Evolutionary conservation across 2,888 invertebrate species (phyloP).

Genomic region (Hetaerina titia): DNA sequence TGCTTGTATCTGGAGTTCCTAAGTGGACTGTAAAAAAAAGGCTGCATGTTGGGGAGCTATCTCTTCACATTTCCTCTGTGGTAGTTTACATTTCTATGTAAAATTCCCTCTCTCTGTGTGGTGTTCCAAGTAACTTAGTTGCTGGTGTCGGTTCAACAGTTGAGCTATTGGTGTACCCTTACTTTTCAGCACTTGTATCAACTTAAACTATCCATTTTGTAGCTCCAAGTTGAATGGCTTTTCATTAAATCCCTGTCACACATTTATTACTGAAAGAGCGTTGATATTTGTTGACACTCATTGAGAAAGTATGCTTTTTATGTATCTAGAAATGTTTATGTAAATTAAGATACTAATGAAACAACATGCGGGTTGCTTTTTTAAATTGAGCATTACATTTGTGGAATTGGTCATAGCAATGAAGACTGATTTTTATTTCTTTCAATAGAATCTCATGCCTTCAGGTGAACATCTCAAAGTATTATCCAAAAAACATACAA

Average conservation of each 20-base stretch:
- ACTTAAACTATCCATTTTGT: background rate
- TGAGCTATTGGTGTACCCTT: conserved; percentile 9
- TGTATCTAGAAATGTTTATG: background rate
- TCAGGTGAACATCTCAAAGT: background rate
- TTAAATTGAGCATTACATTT: too few species aligned
- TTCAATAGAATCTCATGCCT: background rate
- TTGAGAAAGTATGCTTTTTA: background rate
- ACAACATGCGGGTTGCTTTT: too few species aligned
- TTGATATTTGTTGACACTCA: background rate
- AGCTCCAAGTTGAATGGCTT: background rate
- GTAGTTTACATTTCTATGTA: conserved; percentile 37
- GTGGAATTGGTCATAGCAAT: too few species aligned
- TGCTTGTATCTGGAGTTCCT: conserved; percentile 58
- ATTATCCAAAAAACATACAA: background rate
- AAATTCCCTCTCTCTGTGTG: background rate
- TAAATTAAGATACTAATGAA: background rate
- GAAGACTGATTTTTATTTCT: too few species aligned
- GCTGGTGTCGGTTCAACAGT: conserved; percentile 50
- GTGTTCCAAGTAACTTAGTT: background rate
- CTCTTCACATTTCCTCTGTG: conserved; percentile 39
- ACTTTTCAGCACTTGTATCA: background rate
- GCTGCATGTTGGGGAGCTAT: conserved; percentile 59
- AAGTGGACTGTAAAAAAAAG: conserved; percentile 24
- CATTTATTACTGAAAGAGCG: background rate
- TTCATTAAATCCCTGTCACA: background rate